Percentiles rank a stretch among this genome's conserved stretches.
phyloP scores from a whole-genome alignment of 2,113 vertebrate species.

The Panurus biarmicus region DNA sequence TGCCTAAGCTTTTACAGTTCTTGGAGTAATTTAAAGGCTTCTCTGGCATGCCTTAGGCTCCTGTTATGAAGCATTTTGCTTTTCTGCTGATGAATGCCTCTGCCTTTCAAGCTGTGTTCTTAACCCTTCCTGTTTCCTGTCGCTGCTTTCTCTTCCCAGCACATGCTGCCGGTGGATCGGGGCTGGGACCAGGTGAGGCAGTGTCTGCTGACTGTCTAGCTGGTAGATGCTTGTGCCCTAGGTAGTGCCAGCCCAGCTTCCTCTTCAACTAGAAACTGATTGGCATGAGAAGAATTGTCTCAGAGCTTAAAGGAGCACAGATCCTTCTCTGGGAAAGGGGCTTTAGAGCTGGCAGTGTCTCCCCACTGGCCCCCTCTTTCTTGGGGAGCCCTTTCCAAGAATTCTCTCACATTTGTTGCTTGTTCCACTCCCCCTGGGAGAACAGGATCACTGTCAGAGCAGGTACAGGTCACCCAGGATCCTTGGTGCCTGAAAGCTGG shows the following conservation, averaged over 20 bases:
- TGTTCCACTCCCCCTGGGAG: not conserved
- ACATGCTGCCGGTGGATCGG: slow-evolving; percentile 75
- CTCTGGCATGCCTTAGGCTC: not conserved
- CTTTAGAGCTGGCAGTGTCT: not conserved
- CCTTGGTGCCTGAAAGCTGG: not conserved
- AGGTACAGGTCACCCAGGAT: not conserved
- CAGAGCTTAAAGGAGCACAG: not conserved
- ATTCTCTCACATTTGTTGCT: not conserved
- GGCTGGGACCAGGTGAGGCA: slow-evolving; percentile 82
- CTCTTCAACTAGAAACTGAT: not conserved
- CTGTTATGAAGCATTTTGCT: not conserved
- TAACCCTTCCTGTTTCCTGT: slow-evolving; percentile 66
- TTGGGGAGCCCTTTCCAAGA: not conserved
- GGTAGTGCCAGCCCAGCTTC: not conserved
- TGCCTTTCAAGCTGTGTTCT: slow-evolving; percentile 28
- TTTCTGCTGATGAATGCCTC: slow-evolving; percentile 28
- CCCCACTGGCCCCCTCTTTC: not conserved
- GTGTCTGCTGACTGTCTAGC: not conserved
- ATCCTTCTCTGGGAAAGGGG: not conserved
- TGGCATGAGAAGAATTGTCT: not conserved
- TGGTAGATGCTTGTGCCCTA: not conserved
- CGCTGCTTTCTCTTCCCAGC: slow-evolving; percentile 80
- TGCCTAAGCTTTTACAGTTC: not conserved
- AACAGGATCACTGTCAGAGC: not conserved
- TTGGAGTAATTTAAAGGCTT: not conserved